Evolutionary conservation across 1,140 invertebrate species (phyloP), one percentile per base, ranked within the genome.

Genomic region (Bombus huntii): DNA sequence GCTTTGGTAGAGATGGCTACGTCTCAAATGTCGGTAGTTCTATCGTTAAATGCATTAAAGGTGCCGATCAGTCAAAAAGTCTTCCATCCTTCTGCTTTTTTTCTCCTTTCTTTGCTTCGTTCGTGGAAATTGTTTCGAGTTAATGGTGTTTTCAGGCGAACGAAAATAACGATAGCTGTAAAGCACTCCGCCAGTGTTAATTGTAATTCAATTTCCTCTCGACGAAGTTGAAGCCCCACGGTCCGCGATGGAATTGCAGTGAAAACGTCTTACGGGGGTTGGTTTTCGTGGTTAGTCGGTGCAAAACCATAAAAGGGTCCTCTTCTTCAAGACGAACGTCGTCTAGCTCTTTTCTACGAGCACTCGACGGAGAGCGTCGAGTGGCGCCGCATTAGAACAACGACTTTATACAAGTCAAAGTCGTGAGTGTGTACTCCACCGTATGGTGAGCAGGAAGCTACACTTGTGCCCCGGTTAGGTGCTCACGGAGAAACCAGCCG

Each of bases 351-450:
- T 83, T 86, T 62, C 85, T 86, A 86, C 65, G 37, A 68, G 65
- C 53, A 82, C 80, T 87, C 86, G 65, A 3, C 15, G 6, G 37
- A 70, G 68, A 53, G n/a, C 53, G 75, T 75, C 57, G 82, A 87
- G 86, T 87, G 86, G 81, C 13, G 4, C 62, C 53, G 39, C 75
- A 77, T 81, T 85, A 72, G 78, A 86, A 81, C 87, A 88, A 88
- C 85, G 85, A 76, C 72, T 86, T 83, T 86, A 87, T 85, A 77
- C 81, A 84, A 86, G 88, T 89, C 85, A 89, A 89, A 84, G 80
- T 59, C 53, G 37, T 25, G 73, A 84, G 81, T 87, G 57, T 71
- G 78, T 44, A 87, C 85, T 87, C 44, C 47, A 78, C 8, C 74
- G 77, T 72, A 82, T 57, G 74, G 85, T 37, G 83, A 77, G 85